Evolutionary conservation across 1,140 invertebrate genomes (phyloP), one percentile per base, ranked within the genome.

Genomic region (Lucilia cuprina): DNA sequence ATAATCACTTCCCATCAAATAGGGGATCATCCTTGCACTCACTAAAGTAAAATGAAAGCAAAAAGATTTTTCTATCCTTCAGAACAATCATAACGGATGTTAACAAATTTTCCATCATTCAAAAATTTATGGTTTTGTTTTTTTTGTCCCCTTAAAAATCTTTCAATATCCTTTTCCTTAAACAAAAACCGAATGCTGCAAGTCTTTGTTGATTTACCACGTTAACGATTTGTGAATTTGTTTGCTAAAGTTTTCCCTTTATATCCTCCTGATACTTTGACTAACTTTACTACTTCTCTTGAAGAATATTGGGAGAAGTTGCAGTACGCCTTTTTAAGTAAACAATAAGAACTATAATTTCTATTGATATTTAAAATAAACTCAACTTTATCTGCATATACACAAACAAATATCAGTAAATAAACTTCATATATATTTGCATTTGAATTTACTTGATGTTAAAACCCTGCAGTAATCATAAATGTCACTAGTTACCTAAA

Each of bases 181-280:
- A 70, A 25, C 0, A 8, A 70, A 21, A 70, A 70, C n/a, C 10
- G 10, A 60, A 60, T n/a, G 55, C n/a, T 78, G 35, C 75, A 78
- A 78, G 25, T 80, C 41, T 49, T 80, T 80, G 77, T 80, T 80
- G 77, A 80, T 80, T 80, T 80, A 80, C 41, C 77, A 80, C 77
- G 77, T 80, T 80, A 80, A 80, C 77, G 77, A 80, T 80, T 80
- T 80, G 77, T 80, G 77, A 80, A 80, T 80, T 78, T 78, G 75
- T 78, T 78, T 80, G 19, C n/a, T 80, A 47, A 80, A 80, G 25
- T 80, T 49, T 80, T 19, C n/a, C 35, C 41, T 19, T 47, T 35
- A 5, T 14, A 8, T 41, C 9, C 19, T 77, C 0, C 34, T 41
- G 12, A 1, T 14, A 75, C 25, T 34, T 55, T 5, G 41, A 2